A percentile compares a stretch with the other conserved stretches of the same genome.
These are phyloP conservation scores for Dryoscopus gambensis DNA, from an alignment of 2,113 vertebrate genomes.

Conservation along the genomic window DNA sequence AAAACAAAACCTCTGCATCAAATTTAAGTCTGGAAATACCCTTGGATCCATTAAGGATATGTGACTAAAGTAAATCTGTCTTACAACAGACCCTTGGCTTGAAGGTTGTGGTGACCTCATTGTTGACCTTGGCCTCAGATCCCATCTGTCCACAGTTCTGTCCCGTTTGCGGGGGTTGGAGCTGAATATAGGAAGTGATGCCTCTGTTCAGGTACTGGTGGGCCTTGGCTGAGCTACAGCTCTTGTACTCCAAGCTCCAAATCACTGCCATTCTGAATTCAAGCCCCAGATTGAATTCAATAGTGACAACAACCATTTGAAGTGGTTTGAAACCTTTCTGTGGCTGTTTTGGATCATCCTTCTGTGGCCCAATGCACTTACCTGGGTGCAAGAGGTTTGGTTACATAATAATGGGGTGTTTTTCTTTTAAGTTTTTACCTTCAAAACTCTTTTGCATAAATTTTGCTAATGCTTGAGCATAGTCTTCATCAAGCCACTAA, in stretches of 20 bases:
- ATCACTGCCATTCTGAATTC: background rate
- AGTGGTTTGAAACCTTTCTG: background rate
- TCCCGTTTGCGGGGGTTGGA: background rate
- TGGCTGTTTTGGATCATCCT: background rate
- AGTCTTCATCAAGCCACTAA: background rate
- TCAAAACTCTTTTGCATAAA: background rate
- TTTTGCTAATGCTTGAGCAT: background rate
- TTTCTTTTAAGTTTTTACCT: background rate
- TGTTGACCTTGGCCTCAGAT: slow-evolving; percentile 2
- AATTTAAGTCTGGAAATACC: background rate
- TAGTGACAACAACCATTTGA: background rate
- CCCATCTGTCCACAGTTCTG: background rate
- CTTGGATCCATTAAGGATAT: background rate
- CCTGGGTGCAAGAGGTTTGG: background rate
- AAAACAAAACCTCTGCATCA: background rate
- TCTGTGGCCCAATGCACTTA: background rate
- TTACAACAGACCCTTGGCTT: background rate
- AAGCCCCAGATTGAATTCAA: background rate
- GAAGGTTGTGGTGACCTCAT: background rate
- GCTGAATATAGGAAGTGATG: background rate
- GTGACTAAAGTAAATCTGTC: background rate
- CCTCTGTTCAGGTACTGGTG: background rate
- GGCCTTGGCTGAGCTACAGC: background rate
- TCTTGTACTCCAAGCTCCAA: background rate
- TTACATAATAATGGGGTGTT: background rate